Percentiles rank a stretch among this genome's conserved stretches.
Evolutionary conservation across 1,140 invertebrate species (phyloP).

Genomic region (Metopolophium dirhodum): DNA sequence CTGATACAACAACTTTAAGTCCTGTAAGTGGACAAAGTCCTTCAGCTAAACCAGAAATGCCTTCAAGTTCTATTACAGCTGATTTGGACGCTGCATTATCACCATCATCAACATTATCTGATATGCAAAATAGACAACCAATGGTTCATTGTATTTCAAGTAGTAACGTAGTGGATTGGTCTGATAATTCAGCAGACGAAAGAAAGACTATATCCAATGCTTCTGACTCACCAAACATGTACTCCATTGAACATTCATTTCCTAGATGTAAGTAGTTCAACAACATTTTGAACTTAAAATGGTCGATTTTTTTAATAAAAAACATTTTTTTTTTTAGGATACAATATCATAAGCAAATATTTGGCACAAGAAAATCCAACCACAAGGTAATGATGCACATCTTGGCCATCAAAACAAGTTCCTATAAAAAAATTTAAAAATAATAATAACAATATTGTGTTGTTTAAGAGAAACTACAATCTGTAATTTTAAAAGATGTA

Average conservation of each 20-base stretch:
- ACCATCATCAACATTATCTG: constrained; percentile 60
- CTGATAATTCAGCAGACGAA: constrained; percentile 56
- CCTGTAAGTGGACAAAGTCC: constrained; percentile 66
- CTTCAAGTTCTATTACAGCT: constrained; percentile 62
- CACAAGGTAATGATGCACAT: background rate
- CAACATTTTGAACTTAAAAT: background rate
- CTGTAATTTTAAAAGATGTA: constrained; percentile 10
- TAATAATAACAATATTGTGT: background rate
- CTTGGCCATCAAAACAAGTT: constrained; percentile 23
- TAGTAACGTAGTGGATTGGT: constrained; percentile 64
- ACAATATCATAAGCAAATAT: background rate
- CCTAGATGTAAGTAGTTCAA: constrained; percentile 40
- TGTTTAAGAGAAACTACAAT: background rate
- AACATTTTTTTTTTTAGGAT: constrained; percentile 24
- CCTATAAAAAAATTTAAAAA: constrained; percentile 28
- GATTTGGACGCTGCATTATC: constrained; percentile 59
- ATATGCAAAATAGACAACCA: constrained; percentile 58
- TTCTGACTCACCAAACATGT: constrained; percentile 52
- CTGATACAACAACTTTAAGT: constrained; percentile 82
- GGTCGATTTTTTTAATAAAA: background rate
- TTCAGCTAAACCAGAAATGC: constrained; percentile 64
- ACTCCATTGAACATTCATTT: constrained; percentile 45
- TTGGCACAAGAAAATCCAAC: background rate
- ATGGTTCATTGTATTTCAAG: constrained; percentile 87
- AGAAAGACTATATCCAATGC: constrained; percentile 34